These are phyloP conservation scores for Peromyscus aztecus DNA, from an alignment of 2,797 vertebrate species.

Conservation along the genomic window DNA sequence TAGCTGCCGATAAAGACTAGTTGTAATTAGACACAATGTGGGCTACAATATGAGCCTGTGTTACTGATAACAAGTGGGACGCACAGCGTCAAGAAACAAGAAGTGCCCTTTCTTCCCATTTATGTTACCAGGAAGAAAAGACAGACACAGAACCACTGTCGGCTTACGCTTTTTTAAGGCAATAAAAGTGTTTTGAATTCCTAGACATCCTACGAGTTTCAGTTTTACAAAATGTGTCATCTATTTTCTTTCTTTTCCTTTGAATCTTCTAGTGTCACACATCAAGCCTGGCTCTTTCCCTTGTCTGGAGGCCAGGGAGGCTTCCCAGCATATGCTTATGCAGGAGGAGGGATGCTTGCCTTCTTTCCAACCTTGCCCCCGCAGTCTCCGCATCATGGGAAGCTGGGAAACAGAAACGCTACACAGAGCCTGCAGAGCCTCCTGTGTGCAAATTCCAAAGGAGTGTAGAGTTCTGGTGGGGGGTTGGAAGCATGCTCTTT, in stretches of 20 bases:
- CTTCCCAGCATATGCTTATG: conserved; percentile 79
- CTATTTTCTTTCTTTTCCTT: conserved; percentile 77
- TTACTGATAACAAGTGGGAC: conserved; percentile 91
- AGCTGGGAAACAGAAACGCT: conserved; percentile 73
- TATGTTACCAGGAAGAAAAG: conserved; percentile 91
- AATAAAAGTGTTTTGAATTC: conserved; percentile 90
- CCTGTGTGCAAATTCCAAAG: conserved; percentile 75
- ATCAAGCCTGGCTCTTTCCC: conserved; percentile 87
- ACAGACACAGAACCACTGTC: conserved; percentile 90
- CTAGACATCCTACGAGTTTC: conserved; percentile 87
- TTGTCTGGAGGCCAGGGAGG: conserved; percentile 77
- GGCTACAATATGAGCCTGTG: conserved; percentile 92
- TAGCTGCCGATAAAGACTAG: conserved; percentile 87
- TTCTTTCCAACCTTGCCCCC: conserved; percentile 79
- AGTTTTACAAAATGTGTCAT: conserved; percentile 73
- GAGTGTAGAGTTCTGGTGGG: conserved; percentile 23
- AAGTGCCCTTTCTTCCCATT: conserved; percentile 89
- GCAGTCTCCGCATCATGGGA: conserved; percentile 56
- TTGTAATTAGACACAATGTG: conserved; percentile 86
- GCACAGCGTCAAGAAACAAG: conserved; percentile 89
- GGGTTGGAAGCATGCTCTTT: neutral
- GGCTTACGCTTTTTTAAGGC: conserved; percentile 86
- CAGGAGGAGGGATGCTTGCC: conserved; percentile 75
- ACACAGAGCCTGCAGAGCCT: conserved; percentile 50
- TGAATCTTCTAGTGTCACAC: conserved; percentile 89